Base-by-base conservation (phyloP, 2,113 vertebrate genomes). In the Macquaria australasica region DNA sequence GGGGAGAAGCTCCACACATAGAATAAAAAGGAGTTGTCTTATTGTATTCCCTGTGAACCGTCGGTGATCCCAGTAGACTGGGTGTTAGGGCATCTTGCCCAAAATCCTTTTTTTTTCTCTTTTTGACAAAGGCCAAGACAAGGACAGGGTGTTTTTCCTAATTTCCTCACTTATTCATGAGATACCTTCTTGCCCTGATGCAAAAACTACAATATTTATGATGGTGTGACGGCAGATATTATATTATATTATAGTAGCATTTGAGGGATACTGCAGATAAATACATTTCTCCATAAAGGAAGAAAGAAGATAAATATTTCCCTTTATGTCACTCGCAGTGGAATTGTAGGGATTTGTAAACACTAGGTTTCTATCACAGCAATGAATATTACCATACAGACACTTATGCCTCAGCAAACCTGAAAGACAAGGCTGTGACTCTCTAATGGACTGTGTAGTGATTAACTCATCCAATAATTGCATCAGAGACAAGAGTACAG, bases 401-500 rank as follows among this genome's bases (percentile, higher is more conserved):
- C 48, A 45, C 63, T 59, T 43, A 73, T 5, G 64, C 69, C 77
- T 85, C 71, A 59, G 70, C 45, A 77, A 83, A 88, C 83, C 48
- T 80, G 74, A 82, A 39, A 77, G 79, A 78, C 70, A 84, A 88
- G 81, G 87, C 48, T 34, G 9, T 62, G 79, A 73, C 88, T 83
- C 72, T 76, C 18, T 85, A 86, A 90, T 89, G 77, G 75, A 80
- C 79, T 77, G 60, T 60, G 60, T 39, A 11, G 75, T 82, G 68
- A 94, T 90, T 81, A 89, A 85, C 73, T 81, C 67, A 80, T 87
- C 77, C 75, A 63, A 39, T 76, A 83, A 89, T 69, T 89, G 28
- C 79, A 62, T 70, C 60, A 20, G 56, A 77, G 73, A 73, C 31
- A 25, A 51, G 28, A 55, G 67, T 41, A 56, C 39, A 64, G 21